Evolutionary conservation across 1,140 invertebrate species (phyloP), one percentile per base, ranked within the genome.

Genomic region (Drosophila gunungcola): DNA sequence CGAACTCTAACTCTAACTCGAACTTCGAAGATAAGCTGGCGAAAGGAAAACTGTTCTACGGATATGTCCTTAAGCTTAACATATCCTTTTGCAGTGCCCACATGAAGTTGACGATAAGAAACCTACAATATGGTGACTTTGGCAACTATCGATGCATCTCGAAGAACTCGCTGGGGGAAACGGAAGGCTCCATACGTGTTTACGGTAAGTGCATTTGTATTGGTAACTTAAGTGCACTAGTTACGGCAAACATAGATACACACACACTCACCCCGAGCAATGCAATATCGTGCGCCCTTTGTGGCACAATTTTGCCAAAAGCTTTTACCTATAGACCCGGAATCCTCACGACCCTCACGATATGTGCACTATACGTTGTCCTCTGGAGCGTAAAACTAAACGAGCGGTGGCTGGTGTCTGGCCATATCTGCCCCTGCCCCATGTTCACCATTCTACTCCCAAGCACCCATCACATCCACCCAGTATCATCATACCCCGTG

Each of bases 111-210:
- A 97, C 96, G 52, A 96, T 98, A 70, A 94, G 95, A 78, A 96
- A 96, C 92, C 94, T 97, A 39, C 95, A 96, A 81, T 92, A 94
- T 38, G 95, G 94, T 45, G 96, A 97, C 93, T 97, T 97, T 89
- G 96, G 97, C 64, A 97, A 95, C 92, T 97, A 97, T 93, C 94
- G 96, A 84, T 97, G 97, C 93, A 96, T 97, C 91, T 97, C 97
- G 58, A 98, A 98, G 93, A 99, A 98, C 93, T 97, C 96, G 10
- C 94, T 98, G n/a, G 98, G 98, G 57, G 97, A 97, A 92, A 98
- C 97, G 16, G 97, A 98, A 92, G 97, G 97, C 67, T 96, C 96
- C 43, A 98, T 99, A 92, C 94, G 97, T 92, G 94, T 99, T 57
- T 98, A 98, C 91, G 97, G 98, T 98, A 95, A 95, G 91, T 83